Percentiles rank a stretch among this genome's conserved stretches.
These are phyloP conservation scores for Saccopteryx leptura DNA, from an alignment of 2,113 vertebrate genomes.

Conservation along the genomic window DNA sequence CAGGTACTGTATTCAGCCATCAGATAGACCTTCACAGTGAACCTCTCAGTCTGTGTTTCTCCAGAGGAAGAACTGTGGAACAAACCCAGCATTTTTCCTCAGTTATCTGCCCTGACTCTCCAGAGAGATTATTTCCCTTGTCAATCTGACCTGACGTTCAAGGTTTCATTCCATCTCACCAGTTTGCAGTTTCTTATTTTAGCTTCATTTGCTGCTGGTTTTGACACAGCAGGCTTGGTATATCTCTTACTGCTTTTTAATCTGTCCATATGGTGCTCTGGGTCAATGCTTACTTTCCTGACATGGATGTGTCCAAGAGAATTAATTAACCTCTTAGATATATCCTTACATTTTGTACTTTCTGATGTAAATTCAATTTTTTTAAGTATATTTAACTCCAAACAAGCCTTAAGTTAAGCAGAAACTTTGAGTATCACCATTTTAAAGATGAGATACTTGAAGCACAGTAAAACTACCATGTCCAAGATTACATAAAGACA, in stretches of 20 bases:
- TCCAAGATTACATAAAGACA: not conserved
- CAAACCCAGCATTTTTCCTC: not conserved
- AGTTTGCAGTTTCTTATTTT: conserved; percentile 50
- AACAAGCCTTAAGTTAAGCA: not conserved
- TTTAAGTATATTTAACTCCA: conserved; percentile 20
- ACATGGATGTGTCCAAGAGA: not conserved
- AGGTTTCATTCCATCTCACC: conserved; percentile 13
- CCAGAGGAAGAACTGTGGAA: not conserved
- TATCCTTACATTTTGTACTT: not conserved
- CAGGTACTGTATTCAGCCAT: not conserved
- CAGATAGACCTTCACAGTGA: not conserved
- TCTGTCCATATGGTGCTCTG: not conserved
- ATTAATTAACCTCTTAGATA: conserved; percentile 37
- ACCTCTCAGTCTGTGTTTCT: not conserved
- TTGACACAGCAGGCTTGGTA: conserved; percentile 1
- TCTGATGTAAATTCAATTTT: conserved; percentile 1
- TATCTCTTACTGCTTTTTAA: not conserved
- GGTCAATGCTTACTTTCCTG: not conserved
- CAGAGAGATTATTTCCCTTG: not conserved
- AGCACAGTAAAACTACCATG: not conserved
- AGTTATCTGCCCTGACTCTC: not conserved
- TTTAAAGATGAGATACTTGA: conserved; percentile 64
- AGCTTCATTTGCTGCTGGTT: not conserved
- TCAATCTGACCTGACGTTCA: not conserved
- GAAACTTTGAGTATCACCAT: conserved; percentile 18